Percentiles rank a stretch among this genome's conserved stretches.
Evolutionary conservation across 2,797 vertebrate species (phyloP).

Genomic region (Steatocranus sp.): DNA sequence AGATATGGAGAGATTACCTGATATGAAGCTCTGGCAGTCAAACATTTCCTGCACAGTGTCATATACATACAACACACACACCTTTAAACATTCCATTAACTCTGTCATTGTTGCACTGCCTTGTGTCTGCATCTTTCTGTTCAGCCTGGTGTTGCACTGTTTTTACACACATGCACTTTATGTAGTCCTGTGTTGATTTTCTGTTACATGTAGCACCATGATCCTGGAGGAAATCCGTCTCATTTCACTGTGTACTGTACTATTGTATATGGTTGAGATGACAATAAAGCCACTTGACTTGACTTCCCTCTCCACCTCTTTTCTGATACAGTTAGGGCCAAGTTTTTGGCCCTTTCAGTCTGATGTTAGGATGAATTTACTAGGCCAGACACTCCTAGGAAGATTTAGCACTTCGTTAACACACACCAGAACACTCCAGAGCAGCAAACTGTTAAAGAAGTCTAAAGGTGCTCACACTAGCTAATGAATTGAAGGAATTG

Average conservation of each 20-base stretch:
- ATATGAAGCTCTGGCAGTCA: neutral
- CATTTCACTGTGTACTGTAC: neutral
- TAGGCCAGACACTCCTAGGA: neutral
- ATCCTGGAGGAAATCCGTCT: fast-evolving
- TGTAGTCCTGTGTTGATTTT: neutral
- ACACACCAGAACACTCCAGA: neutral
- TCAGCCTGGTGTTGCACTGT: neutral
- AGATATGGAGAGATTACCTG: neutral
- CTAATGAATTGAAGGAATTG: neutral
- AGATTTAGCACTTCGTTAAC: neutral
- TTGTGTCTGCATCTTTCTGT: neutral
- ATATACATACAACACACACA: neutral
- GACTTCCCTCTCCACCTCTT: neutral
- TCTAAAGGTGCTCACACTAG: neutral
- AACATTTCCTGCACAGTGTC: neutral
- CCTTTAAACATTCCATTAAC: neutral
- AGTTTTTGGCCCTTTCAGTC: neutral
- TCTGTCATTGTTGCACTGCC: neutral
- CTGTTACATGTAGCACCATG: neutral
- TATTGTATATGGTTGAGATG: neutral
- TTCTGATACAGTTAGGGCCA: neutral
- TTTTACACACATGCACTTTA: neutral
- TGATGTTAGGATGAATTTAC: neutral
- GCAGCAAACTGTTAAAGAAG: neutral
- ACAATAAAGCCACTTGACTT: neutral